Evolutionary conservation across 2,797 vertebrate species (phyloP).

Genomic region (Halcyon leucocephala): DNA sequence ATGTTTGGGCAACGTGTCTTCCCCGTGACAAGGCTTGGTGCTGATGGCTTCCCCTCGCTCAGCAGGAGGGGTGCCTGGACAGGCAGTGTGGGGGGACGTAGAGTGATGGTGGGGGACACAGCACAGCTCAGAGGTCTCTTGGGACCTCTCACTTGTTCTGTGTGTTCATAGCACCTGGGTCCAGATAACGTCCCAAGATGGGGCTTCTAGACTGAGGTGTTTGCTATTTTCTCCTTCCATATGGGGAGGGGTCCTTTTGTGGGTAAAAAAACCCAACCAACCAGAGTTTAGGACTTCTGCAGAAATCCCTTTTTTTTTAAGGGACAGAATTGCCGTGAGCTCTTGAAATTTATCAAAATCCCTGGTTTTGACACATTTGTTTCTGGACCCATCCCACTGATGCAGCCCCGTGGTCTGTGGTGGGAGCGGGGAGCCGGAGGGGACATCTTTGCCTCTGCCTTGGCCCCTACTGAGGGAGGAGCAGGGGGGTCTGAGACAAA

Average conservation of each 20-base stretch:
- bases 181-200: not conserved
- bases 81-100: rapidly evolving
- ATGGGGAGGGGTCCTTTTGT: not conserved
- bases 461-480: rapidly evolving
- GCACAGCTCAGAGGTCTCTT: rapidly evolving
- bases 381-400: not conserved
- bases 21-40: rapidly evolving
- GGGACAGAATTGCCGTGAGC: not conserved
- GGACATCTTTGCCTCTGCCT: not conserved
- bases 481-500: rapidly evolving
- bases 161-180: not conserved
- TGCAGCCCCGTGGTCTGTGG: rapidly evolving
- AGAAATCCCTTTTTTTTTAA: not conserved
- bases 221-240: not conserved
- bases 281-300: not conserved
- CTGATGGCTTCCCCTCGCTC: not conserved
- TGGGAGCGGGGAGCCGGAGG: not conserved
- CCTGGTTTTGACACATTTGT: not conserved
- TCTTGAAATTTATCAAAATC: not conserved
- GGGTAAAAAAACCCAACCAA: not conserved
- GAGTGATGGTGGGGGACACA: not conserved
- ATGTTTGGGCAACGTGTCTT: not conserved
- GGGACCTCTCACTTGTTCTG: not conserved
- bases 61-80: not conserved
- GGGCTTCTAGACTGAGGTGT: not conserved